A percentile compares a stretch with the other conserved stretches of the same genome.
Evolutionary conservation across 2,113 vertebrate species (phyloP).

Genomic region (Calyptommatus sinebrachiatus): DNA sequence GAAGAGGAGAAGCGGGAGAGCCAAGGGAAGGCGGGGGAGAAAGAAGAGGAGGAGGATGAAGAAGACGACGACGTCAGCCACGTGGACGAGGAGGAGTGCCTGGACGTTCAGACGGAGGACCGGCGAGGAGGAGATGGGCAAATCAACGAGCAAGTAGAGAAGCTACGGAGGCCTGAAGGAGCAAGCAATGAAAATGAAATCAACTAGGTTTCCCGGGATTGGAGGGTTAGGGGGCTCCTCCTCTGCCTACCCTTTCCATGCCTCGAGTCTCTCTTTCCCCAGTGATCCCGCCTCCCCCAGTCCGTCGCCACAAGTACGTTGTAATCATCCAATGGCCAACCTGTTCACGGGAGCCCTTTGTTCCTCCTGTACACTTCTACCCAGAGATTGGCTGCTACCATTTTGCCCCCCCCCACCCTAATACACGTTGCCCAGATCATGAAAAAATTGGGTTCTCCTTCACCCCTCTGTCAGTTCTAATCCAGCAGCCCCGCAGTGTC

Average conservation of each 20-base stretch:
- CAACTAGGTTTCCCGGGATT: slow-evolving; percentile 74
- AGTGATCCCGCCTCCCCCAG: slow-evolving; percentile 27
- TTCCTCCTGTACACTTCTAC: slow-evolving; percentile 1
- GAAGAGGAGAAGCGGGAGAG: slow-evolving; percentile 83
- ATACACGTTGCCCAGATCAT: neutral
- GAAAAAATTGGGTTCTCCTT: neutral
- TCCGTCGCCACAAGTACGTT: slow-evolving; percentile 41
- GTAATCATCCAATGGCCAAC: slow-evolving; percentile 14
- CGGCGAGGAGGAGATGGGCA: slow-evolving; percentile 92
- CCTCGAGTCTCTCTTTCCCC: slow-evolving; percentile 38
- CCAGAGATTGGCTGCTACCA: slow-evolving; percentile 27
- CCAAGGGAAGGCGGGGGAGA: slow-evolving; percentile 74
- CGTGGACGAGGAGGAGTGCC: slow-evolving; percentile 77
- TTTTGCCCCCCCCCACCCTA: slow-evolving; percentile 25
- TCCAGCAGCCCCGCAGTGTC: neutral
- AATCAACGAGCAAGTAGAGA: slow-evolving; percentile 95
- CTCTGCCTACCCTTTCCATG: slow-evolving; percentile 27
- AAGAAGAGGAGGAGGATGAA: slow-evolving; percentile 74
- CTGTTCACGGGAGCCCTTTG: slow-evolving; percentile 7
- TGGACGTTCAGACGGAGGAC: slow-evolving; percentile 89
- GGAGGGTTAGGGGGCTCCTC: slow-evolving; percentile 3
- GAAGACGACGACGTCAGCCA: slow-evolving; percentile 80
- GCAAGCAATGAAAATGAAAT: slow-evolving; percentile 92
- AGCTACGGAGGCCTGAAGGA: slow-evolving; percentile 90
- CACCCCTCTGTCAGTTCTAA: neutral